A percentile compares a stretch with the other conserved stretches of the same genome.
Conservation (phyloP, 37 sponge, comb jelly and placozoan species). For the Agelas oroides region DNA sequence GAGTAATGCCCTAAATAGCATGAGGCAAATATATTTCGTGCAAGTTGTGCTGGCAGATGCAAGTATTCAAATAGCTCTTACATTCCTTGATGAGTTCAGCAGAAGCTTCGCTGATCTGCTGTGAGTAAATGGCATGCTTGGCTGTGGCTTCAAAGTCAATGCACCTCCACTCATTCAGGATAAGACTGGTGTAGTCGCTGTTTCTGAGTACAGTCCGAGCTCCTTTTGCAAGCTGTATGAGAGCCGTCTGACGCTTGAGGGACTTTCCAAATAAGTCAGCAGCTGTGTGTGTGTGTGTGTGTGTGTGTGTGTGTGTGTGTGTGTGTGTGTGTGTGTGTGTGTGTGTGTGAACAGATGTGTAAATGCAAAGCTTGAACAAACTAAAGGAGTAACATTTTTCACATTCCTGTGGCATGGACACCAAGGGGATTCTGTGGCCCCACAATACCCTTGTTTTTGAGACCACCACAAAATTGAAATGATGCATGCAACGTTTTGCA, state of each 20-base stretch:
- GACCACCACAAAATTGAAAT: too few relatives aligned
- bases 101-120: not conserved
- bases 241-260: slow-evolving; percentile 72
- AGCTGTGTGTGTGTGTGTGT: slow-evolving; percentile 22
- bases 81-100: slow-evolving; percentile 52
- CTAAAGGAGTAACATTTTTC: too few relatives aligned
- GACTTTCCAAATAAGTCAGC: slow-evolving; percentile 83
- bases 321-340: slow-evolving; percentile 3
- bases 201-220: slow-evolving; percentile 67
- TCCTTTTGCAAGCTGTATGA: slow-evolving; percentile 80
- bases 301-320: not conserved
- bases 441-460: too few relatives aligned
- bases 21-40: too few relatives aligned
- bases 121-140: not conserved
- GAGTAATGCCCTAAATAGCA: too few relatives aligned
- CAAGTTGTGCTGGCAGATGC: not conserved
- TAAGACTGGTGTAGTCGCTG: slow-evolving; percentile 53
- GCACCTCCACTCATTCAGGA: slow-evolving; percentile 79
- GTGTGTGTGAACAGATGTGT: too few relatives aligned
- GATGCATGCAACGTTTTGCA: too few relatives aligned
- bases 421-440: too few relatives aligned
- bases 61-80: slow-evolving; percentile 1
- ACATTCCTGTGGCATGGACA: too few relatives aligned
- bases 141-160: slow-evolving; percentile 54
- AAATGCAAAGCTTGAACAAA: too few relatives aligned